Percentiles rank a stretch among this genome's conserved stretches.
Conservation (phyloP, 2,113 vertebrate genomes). For the Micromys minutus region DNA sequence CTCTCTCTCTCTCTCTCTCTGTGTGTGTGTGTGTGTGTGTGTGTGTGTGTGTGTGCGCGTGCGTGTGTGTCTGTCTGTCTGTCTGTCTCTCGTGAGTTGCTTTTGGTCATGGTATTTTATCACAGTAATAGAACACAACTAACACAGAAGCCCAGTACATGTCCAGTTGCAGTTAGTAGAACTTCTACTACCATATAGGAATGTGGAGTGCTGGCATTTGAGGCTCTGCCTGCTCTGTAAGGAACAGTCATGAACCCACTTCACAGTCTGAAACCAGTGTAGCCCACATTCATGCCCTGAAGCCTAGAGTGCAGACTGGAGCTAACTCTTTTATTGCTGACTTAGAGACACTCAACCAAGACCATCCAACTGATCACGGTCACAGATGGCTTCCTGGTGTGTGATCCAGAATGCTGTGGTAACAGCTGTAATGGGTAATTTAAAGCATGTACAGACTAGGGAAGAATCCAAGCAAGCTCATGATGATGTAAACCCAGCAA, state of each 20-base stretch:
- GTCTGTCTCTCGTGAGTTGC: background rate
- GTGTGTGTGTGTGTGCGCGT: too few species aligned
- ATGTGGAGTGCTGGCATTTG: background rate
- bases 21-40: too few species aligned
- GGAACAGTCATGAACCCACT: background rate
- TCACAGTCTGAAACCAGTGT: background rate
- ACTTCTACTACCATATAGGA: rapidly evolving
- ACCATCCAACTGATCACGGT: background rate
- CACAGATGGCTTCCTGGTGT: background rate
- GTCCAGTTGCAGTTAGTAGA: rapidly evolving
- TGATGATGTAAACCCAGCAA: rapidly evolving
- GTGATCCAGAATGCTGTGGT: background rate
- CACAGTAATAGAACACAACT: background rate
- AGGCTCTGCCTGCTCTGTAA: rapidly evolving
- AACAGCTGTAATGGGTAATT: background rate
- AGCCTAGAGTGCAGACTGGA: background rate
- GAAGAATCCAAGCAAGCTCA: background rate
- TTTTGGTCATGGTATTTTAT: background rate
- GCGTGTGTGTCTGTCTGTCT: too few species aligned
- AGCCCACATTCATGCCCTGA: background rate
- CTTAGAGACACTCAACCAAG: background rate
- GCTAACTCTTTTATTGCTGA: rapidly evolving
- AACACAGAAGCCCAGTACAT: too few species aligned
- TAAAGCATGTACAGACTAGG: rapidly evolving
- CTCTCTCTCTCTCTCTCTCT: background rate